Percentiles rank a stretch among this genome's conserved stretches.
These are phyloP conservation scores for Xiphophorus hellerii DNA, from an alignment of 2,113 vertebrate species.

Conservation along the genomic window DNA sequence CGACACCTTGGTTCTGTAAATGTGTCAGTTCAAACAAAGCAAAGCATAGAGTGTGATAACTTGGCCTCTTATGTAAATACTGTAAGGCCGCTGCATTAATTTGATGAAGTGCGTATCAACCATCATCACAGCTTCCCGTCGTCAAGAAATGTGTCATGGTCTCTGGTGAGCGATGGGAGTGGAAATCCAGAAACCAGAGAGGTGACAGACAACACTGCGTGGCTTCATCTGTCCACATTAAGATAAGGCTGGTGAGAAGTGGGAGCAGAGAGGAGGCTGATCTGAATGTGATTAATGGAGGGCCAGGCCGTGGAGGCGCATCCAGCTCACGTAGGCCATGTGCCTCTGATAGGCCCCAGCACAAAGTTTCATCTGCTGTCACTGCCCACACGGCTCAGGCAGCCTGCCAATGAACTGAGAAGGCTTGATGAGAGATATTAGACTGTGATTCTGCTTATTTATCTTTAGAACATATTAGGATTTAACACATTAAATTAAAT, in stretches of 20 bases:
- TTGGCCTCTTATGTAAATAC: conserved; percentile 24
- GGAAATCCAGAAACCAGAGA: conserved; percentile 47
- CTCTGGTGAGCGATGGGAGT: conserved; percentile 49
- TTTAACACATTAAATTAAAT: no score
- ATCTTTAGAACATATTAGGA: no score
- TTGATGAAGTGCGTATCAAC: conserved; percentile 54
- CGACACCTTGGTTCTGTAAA: conserved; percentile 13
- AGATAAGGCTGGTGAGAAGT: conserved; percentile 64
- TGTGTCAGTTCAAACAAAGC: neutral
- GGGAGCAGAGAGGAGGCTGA: conserved; percentile 64
- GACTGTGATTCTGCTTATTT: neutral
- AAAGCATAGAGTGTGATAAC: neutral
- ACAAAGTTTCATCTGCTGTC: conserved; percentile 65
- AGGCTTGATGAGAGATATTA: conserved; percentile 19
- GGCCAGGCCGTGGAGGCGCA: conserved; percentile 70
- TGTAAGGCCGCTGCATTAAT: conserved; percentile 21
- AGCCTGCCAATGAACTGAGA: neutral
- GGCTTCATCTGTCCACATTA: conserved; percentile 75
- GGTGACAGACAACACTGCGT: conserved; percentile 55
- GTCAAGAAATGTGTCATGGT: conserved; percentile 44
- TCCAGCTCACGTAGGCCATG: conserved; percentile 62
- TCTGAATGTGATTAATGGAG: conserved; percentile 78
- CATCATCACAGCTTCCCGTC: conserved; percentile 20
- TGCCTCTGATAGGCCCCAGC: conserved; percentile 58
- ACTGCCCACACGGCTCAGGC: conserved; percentile 43